Evolutionary conservation across 2,113 vertebrate genomes (phyloP).

Genomic region (Cyanocitta stelleri): DNA sequence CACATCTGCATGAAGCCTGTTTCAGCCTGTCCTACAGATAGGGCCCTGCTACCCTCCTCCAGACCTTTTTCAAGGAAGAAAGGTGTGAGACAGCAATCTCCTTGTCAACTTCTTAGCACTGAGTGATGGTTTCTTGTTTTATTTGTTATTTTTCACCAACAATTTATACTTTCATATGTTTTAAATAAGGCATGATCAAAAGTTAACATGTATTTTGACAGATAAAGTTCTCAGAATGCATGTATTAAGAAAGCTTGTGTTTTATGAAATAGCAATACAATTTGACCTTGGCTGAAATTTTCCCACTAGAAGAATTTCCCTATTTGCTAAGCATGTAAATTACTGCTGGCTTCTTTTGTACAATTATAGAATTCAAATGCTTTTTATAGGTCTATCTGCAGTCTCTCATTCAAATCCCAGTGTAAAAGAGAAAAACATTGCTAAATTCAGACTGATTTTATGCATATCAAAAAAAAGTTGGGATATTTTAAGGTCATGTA

Average conservation of each 20-base stretch:
- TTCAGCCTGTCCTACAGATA: not conserved
- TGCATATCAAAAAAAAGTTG: not conserved
- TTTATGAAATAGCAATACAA: not conserved
- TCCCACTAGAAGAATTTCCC: not conserved
- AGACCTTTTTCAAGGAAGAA: not conserved
- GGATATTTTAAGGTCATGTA: slow-evolving; percentile 30
- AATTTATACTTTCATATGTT: not conserved
- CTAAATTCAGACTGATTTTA: slow-evolving; percentile 37
- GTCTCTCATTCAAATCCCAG: slow-evolving; percentile 42
- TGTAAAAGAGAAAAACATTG: not conserved
- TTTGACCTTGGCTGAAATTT: not conserved
- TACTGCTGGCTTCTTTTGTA: slow-evolving; percentile 5
- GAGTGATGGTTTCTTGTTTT: not conserved
- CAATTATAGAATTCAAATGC: slow-evolving; percentile 38
- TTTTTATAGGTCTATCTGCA: slow-evolving; percentile 29
- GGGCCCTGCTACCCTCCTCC: not conserved
- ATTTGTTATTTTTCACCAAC: not conserved
- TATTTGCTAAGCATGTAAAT: not conserved
- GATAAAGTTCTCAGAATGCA: not conserved
- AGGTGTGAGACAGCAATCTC: not conserved
- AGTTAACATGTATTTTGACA: not conserved
- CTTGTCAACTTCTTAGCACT: not conserved
- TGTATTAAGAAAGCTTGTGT: not conserved
- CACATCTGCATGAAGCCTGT: not conserved
- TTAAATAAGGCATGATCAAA: not conserved